phyloP scores from a whole-genome alignment of 2,888 invertebrate genomes.

The Lymantria monacha region DNA sequence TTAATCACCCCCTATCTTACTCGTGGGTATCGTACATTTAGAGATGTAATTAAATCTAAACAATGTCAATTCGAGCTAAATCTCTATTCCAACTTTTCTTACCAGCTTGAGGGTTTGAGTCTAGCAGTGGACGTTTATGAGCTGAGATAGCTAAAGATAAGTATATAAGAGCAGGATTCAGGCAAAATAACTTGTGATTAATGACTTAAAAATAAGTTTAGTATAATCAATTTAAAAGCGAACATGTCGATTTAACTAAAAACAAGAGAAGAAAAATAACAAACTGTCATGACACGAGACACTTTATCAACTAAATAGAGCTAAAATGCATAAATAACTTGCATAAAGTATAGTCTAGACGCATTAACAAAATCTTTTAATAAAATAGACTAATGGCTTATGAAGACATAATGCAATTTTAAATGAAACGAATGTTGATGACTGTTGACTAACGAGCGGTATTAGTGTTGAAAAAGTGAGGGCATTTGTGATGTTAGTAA shows the following conservation, averaged over 20 bases:
- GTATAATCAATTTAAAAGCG: no score
- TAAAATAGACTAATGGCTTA: slow-evolving; percentile 11
- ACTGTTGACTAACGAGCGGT: slow-evolving; percentile 17
- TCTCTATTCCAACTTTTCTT: no score
- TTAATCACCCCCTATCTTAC: no score
- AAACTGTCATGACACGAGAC: background rate
- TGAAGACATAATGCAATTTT: slow-evolving; percentile 13
- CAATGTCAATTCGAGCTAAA: no score
- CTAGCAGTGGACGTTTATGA: no score
- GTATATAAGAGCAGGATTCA: no score
- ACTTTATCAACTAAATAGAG: background rate
- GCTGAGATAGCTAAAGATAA: no score
- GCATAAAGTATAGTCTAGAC: background rate
- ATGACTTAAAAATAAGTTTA: no score
- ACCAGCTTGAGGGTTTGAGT: no score
- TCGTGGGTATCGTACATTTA: no score
- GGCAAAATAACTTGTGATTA: no score
- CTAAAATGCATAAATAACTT: background rate
- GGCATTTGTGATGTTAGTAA: slow-evolving; percentile 14
- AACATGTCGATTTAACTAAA: background rate
- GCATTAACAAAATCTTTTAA: slow-evolving; percentile 2
- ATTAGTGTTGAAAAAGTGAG: slow-evolving; percentile 24
- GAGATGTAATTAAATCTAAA: no score
- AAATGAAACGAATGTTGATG: slow-evolving; percentile 9
- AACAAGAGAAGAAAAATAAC: background rate